A percentile compares a stretch with the other conserved stretches of the same genome.
phyloP scores from a whole-genome alignment of 2,888 invertebrate species.

The Polia nebulosa region DNA sequence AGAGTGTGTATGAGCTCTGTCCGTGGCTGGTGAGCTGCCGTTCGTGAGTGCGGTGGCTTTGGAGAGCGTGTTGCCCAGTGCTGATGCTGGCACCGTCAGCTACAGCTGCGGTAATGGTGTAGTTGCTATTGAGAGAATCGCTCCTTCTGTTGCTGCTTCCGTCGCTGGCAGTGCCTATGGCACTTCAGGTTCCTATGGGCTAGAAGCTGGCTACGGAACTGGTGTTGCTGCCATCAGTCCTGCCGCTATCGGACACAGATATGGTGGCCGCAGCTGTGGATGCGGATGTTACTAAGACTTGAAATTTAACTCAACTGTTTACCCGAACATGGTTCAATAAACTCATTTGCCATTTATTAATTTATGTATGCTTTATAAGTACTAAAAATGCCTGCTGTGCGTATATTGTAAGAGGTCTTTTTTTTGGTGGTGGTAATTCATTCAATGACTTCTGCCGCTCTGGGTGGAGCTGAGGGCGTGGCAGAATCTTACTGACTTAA shows the following conservation, averaged over 20 bases:
- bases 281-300: conserved; percentile 2
- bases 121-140: conserved; percentile 40
- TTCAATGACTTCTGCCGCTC: too few species aligned
- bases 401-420: too few species aligned
- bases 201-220: not conserved
- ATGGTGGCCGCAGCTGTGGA: conserved; percentile 29
- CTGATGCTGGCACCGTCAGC: conserved; percentile 44
- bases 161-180: too few species aligned
- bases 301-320: not conserved
- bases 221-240: conserved; percentile 15
- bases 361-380: too few species aligned
- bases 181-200: conserved; percentile 25
- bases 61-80: conserved; percentile 36
- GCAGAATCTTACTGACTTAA: too few species aligned
- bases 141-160: conserved; percentile 24
- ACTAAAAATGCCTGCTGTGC: too few species aligned
- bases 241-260: conserved; percentile 9
- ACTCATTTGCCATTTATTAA: not conserved
- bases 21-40: conserved; percentile 54
- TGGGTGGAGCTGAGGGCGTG: too few species aligned
- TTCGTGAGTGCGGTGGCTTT: conserved; percentile 49
- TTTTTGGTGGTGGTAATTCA: too few species aligned
- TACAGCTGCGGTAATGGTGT: conserved; percentile 48
- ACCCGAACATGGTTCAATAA: not conserved
- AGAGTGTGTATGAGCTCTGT: conserved; percentile 57